Evolutionary conservation across 1,140 invertebrate species (phyloP), one percentile per base, ranked within the genome.

Genomic region (Holcopasites calliopsidis): DNA sequence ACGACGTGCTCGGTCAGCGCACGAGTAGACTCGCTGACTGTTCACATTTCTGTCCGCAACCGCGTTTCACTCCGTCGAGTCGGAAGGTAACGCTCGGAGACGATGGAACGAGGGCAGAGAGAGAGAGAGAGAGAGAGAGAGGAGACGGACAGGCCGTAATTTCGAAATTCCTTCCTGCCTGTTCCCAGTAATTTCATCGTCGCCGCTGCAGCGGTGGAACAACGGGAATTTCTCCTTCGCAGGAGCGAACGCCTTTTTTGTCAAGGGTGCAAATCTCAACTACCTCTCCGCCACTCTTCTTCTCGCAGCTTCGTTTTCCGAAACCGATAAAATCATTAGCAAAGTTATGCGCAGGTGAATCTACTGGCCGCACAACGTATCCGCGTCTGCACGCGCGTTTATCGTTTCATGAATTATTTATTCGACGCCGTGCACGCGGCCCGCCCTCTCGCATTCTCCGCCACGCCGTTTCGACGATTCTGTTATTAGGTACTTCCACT

Each of bases 321-420:
- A n/a, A n/a, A n/a, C n/a, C n/a, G 21, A 40, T 31, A 16, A 50
- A 40, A 38, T 61, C 58, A 64, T 62, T 4, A 33, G 11, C 47
- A 58, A 72, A 52, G 52, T 64, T 35, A 40, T 38, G 11, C 44
- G 58, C 69, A 72, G 58, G 69, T 72, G 69, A 64, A 28, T 50
- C 33, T 10, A 50, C n/a, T 13, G 57, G 42, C 44, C 57, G 42
- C 21, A 71, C 50, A 71, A 71, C 58, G 23, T 47, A 62, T 64
- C 69, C 69, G 57, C 38, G 1, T 26, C 23, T 0, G 28, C 6
- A 28, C 40, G 42, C 11, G n/a, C 44, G 58, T 64, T 72, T 72
- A 74, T 74, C 61, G 71, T 55, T 55, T 73, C 71, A 73, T 73
- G 71, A 73, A 73, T 73, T 73, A 73, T 73, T 73, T 74, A 66